phyloP scores from a whole-genome alignment of 2,113 vertebrate genomes.

The Piliocolobus tephrosceles region DNA sequence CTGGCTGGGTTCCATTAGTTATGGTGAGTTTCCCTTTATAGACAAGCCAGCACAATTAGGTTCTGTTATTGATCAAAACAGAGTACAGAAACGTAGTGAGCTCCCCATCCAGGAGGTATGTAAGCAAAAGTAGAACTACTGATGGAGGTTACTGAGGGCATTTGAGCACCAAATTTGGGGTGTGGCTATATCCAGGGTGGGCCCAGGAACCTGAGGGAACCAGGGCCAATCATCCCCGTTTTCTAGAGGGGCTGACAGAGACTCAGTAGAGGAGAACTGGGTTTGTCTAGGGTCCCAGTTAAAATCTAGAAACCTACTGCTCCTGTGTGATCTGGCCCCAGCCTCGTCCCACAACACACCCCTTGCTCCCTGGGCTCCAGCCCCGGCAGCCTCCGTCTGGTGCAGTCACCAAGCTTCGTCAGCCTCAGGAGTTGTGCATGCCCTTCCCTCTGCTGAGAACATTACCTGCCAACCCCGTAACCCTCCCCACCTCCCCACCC shows the following conservation, averaged over 20 bases:
- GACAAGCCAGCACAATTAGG: background rate
- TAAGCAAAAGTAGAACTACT: background rate
- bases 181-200: rapidly evolving
- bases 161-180: background rate
- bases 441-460: background rate
- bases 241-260: background rate
- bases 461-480: background rate
- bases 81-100: background rate
- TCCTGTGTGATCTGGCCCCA: rapidly evolving
- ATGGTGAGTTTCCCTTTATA: background rate
- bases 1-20: background rate
- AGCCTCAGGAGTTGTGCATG: background rate
- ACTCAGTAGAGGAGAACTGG: background rate
- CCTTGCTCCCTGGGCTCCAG: background rate
- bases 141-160: background rate
- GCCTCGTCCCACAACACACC: too few species aligned
- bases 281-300: background rate
- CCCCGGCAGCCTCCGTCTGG: background rate
- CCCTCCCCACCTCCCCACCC: rapidly evolving
- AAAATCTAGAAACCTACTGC: background rate
- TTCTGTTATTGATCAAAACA: background rate
- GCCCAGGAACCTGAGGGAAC: background rate
- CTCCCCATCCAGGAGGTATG: background rate
- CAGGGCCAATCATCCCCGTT: background rate
- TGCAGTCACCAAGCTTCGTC: background rate